Percentiles rank a stretch among this genome's conserved stretches.
phyloP scores from a whole-genome alignment of 2,797 vertebrate genomes.

The Eutrigla gurnardus region DNA sequence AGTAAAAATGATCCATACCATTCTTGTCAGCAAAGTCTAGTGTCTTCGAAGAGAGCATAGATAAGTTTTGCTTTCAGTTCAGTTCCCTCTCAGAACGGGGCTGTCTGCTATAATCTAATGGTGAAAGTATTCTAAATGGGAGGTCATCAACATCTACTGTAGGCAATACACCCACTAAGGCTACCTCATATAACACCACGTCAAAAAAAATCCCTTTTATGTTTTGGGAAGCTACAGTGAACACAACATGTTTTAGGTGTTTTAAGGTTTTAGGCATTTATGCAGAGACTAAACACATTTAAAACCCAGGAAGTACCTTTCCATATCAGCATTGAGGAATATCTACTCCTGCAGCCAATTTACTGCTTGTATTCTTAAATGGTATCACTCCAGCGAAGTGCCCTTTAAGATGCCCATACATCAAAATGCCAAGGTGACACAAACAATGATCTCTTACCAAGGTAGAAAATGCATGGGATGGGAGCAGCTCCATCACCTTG shows the following conservation, averaged over 20 bases:
- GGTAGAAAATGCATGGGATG: conserved; percentile 96
- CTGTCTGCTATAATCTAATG: too few relatives aligned
- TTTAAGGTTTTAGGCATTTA: background rate
- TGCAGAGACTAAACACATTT: background rate
- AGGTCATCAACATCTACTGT: background rate
- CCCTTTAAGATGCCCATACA: background rate
- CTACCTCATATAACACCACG: background rate
- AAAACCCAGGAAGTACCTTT: background rate
- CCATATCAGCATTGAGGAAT: background rate
- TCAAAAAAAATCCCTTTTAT: background rate
- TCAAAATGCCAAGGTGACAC: background rate
- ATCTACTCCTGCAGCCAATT: background rate
- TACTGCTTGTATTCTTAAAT: background rate
- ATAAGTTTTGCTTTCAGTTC: too few relatives aligned
- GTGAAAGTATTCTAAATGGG: too few relatives aligned
- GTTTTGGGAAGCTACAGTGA: background rate
- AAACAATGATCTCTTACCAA: conserved; percentile 83
- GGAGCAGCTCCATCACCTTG: conserved; percentile 98
- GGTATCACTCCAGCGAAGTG: background rate
- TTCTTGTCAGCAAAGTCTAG: too few relatives aligned
- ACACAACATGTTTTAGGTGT: background rate
- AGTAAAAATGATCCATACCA: too few relatives aligned
- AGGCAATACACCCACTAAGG: background rate
- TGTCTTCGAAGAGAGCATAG: too few relatives aligned
- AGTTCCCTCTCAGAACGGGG: too few relatives aligned